Conservation (phyloP, 2,888 invertebrate species). For the Muschampia plurimacula region DNA sequence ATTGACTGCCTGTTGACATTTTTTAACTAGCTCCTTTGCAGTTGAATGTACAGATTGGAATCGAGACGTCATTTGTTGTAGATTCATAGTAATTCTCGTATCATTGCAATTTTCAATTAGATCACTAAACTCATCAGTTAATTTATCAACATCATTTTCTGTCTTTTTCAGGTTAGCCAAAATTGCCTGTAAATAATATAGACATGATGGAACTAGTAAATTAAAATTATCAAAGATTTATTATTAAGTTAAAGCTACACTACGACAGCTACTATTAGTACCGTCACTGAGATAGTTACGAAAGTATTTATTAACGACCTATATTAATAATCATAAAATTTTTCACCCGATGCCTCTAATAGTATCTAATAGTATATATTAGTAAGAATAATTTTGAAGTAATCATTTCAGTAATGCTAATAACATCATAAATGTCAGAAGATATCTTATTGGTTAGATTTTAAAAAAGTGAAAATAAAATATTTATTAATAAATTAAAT, state of each 20-base stretch:
- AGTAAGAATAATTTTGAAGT: conserved; percentile 19
- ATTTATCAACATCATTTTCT: conserved; percentile 94
- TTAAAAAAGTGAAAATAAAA: conserved; percentile 20
- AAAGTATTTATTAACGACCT: background rate
- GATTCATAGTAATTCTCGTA: conserved; percentile 93
- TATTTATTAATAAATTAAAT: conserved; percentile 40
- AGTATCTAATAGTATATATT: conserved; percentile 42
- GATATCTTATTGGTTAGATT: conserved; percentile 27
- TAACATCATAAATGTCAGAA: conserved; percentile 39
- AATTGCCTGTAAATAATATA: conserved; percentile 86
- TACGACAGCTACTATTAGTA: conserved; percentile 81
- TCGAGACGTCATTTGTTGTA: conserved; percentile 95
- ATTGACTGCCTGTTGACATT: conserved; percentile 94
- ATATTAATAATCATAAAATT: conserved; percentile 4
- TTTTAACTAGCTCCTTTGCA: conserved; percentile 95
- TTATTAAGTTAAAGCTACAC: conserved; percentile 63
- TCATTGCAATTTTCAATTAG: conserved; percentile 94
- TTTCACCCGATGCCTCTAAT: conserved; percentile 50
- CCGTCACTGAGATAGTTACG: conserved; percentile 46
- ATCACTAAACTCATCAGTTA: conserved; percentile 94
- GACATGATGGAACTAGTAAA: conserved; percentile 4
- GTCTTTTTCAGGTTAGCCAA: conserved; percentile 92
- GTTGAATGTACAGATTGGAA: conserved; percentile 96
- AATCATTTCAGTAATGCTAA: conserved; percentile 56
- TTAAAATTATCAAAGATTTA: background rate